Conservation (phyloP, 2,797 vertebrate genomes). For the Acrossocheilus wenchowensis region DNA sequence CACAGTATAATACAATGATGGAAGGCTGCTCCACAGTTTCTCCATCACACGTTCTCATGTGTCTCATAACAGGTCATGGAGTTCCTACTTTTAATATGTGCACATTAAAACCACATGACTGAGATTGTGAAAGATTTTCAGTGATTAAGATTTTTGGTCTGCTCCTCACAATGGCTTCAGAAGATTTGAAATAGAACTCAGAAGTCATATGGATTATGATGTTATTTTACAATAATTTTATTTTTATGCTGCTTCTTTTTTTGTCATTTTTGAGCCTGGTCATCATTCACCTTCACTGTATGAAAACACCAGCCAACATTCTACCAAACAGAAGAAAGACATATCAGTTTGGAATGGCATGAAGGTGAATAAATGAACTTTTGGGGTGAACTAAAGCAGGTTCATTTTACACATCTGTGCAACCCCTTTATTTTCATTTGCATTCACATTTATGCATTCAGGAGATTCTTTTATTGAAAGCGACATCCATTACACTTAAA, state of each 20-base stretch:
- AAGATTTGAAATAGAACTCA: neutral
- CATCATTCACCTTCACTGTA: neutral
- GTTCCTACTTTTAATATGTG: neutral
- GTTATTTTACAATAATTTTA: neutral
- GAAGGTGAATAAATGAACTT: neutral
- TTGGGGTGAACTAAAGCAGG: neutral
- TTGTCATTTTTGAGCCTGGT: neutral
- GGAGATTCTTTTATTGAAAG: neutral
- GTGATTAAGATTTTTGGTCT: neutral
- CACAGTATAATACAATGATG: neutral
- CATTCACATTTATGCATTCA: neutral
- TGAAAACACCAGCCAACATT: neutral
- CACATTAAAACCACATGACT: neutral
- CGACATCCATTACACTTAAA: neutral
- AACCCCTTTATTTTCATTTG: neutral
- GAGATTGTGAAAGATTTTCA: neutral
- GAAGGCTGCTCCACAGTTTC: neutral
- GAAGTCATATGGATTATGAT: neutral
- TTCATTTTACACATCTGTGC: neutral
- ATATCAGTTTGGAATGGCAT: neutral
- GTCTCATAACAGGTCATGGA: neutral
- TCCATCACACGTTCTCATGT: neutral
- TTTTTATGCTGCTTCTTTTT: neutral
- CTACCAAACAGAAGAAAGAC: neutral
- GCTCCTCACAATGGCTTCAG: neutral